Base-by-base conservation (phyloP, 2,113 vertebrate species). In the Acrocephalus arundinaceus region DNA sequence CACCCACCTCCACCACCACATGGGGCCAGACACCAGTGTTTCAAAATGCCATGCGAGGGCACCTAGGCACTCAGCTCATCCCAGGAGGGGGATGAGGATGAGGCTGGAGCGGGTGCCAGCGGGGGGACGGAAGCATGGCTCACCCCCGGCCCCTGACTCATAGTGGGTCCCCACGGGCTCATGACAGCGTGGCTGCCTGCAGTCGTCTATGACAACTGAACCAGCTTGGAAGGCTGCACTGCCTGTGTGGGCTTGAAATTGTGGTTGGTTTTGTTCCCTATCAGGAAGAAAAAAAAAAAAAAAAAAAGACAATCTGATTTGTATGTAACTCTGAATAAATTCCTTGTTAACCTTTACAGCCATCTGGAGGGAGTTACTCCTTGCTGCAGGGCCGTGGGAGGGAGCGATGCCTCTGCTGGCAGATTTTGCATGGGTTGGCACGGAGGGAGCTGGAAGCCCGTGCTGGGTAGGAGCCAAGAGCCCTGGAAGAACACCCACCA, bases 321-420 rank as follows among this genome's bases (percentile, higher is more conserved):
- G 87, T 96, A 30, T 75, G 87, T 67, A 95, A 90, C 90, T 93
- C 83, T 18, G 52, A 97, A 96, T 94, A 91, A 97, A 97, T 96
- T 96, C 86, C 90, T 95, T 68, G 93, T 94, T 97, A 96, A 97
- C 97, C 96, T 97, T 97, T 96, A 75, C 59, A 96, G 90, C 97
- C 97, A 97, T 97, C 97, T 97, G 97, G 95, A 96, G 85, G 76
- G 89, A 96, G 89, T 62, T 61, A 63, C 87, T 96, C 91, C 84
- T 90, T 4, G 11, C 90, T 58, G 62, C 79, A 24, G 55, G 85
- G 85, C 85, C 37, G 71, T 61, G 74, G 90, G 90, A 90, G 90
- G 78, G 15, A 89, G 84, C 1, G 2, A 11, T 11, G 91, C 61
- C 83, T 65, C 89, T 65, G 79, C 61, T 2, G 35, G 35, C 70